Conservation (phyloP, 1,140 invertebrate species). For the Psix sp. region DNA sequence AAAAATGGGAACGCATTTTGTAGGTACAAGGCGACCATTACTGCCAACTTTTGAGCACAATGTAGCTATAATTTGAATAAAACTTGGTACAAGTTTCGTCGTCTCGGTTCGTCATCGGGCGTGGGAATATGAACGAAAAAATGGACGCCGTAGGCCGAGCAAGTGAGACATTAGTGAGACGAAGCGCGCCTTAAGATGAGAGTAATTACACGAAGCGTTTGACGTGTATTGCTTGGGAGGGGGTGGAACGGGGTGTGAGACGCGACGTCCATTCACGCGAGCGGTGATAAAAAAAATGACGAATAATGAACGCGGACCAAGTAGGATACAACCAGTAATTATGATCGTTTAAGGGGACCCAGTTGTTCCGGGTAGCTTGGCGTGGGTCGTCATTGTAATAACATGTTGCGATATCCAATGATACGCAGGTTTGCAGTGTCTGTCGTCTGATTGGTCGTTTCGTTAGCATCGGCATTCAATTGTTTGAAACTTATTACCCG, state of each 20-base stretch:
- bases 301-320: conserved; percentile 66
- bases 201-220: conserved; percentile 67
- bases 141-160: conserved; percentile 16
- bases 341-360: conserved; percentile 66
- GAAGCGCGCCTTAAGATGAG: conserved; percentile 57
- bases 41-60: not conserved
- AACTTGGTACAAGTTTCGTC: not conserved
- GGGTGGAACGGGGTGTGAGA: conserved; percentile 45
- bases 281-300: conserved; percentile 42
- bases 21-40: not conserved
- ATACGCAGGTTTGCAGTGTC: conserved; percentile 33
- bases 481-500: no score
- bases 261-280: conserved; percentile 20
- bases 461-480: conserved; percentile 18
- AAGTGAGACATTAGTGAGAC: conserved; percentile 55
- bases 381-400: conserved; percentile 71
- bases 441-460: conserved; percentile 24
- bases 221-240: conserved; percentile 42
- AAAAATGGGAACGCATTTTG: conserved; percentile 2
- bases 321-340: conserved; percentile 67
- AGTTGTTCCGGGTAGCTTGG: conserved; percentile 44
- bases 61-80: conserved; percentile 3
- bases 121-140: conserved; percentile 39
- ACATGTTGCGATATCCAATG: conserved; percentile 62
- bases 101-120: conserved; percentile 18